Conservation (phyloP, 2,797 vertebrate genomes). For the Benthosema pterotum region DNA sequence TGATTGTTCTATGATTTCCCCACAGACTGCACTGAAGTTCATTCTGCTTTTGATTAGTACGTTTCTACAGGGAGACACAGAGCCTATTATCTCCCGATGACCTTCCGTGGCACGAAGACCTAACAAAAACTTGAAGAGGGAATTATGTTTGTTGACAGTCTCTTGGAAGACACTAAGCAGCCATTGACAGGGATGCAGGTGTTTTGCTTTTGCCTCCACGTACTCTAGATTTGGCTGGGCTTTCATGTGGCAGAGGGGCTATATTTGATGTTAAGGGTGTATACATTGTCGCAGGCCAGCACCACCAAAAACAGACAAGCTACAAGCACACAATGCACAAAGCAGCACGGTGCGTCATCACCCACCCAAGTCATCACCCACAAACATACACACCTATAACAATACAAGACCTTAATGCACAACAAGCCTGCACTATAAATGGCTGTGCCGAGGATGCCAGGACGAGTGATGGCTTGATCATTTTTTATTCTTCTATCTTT, state of each 20-base stretch:
- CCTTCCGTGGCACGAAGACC: neutral
- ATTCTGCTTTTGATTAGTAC: slow-evolving; percentile 22
- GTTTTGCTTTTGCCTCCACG: neutral
- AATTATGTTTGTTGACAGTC: slow-evolving; percentile 22
- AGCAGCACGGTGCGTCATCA: too few relatives aligned
- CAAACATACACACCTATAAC: too few relatives aligned
- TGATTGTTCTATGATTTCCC: slow-evolving; percentile 17
- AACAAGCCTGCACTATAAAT: neutral
- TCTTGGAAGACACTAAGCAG: neutral
- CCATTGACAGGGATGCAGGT: neutral
- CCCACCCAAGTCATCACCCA: too few relatives aligned
- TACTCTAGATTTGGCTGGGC: neutral
- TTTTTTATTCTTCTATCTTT: neutral
- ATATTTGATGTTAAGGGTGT: neutral
- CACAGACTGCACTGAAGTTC: neutral
- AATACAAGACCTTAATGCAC: too few relatives aligned
- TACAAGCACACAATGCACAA: too few relatives aligned
- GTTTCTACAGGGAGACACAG: slow-evolving; percentile 21
- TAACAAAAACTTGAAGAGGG: neutral
- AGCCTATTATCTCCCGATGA: slow-evolving; percentile 31
- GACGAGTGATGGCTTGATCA: neutral
- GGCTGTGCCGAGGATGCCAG: neutral
- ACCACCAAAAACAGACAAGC: too few relatives aligned
- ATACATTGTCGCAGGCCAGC: too few relatives aligned
- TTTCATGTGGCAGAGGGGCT: neutral